Conservation (phyloP, 1,140 invertebrate species). For the Drosophila mauritiana region DNA sequence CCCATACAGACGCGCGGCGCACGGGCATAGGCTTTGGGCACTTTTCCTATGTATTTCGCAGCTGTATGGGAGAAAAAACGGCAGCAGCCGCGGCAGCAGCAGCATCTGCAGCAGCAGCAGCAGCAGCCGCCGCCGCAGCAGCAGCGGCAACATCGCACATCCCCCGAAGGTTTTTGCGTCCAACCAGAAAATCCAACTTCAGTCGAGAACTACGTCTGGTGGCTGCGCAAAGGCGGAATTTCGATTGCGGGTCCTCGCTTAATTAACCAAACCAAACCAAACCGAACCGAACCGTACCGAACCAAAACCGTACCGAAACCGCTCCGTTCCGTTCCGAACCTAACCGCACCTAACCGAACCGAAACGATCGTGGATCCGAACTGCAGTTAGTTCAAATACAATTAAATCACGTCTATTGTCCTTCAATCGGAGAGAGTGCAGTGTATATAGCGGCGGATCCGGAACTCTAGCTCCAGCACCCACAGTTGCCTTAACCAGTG, state of each 20-base stretch:
- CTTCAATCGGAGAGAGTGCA: constrained; percentile 12
- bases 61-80: constrained; percentile 34
- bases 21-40: constrained; percentile 51
- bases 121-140: constrained; percentile 39
- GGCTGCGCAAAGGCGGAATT: constrained; percentile 83
- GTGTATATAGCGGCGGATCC: constrained; percentile 48
- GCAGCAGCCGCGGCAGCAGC: constrained; percentile 53
- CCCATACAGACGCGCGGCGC: constrained; percentile 33
- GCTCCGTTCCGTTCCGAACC: constrained; percentile 28
- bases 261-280: constrained; percentile 55
- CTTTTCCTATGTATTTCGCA: constrained; percentile 43
- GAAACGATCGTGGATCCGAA: background rate
- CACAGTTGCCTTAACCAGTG: constrained; percentile 80
- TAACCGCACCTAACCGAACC: constrained; percentile 31
- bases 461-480: constrained; percentile 36
- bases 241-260: constrained; percentile 80
- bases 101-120: constrained; percentile 45
- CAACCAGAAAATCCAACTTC: constrained; percentile 84
- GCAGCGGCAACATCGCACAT: constrained; percentile 74
- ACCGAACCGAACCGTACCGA: constrained; percentile 17
- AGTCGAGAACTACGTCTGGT: constrained; percentile 84
- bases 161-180: constrained; percentile 84
- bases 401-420: constrained; percentile 12
- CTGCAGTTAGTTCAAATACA: background rate
- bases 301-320: constrained; percentile 12